A percentile compares a stretch with the other conserved stretches of the same genome.
Conservation (phyloP, 2,113 vertebrate species). For the Myotis brandtii region DNA sequence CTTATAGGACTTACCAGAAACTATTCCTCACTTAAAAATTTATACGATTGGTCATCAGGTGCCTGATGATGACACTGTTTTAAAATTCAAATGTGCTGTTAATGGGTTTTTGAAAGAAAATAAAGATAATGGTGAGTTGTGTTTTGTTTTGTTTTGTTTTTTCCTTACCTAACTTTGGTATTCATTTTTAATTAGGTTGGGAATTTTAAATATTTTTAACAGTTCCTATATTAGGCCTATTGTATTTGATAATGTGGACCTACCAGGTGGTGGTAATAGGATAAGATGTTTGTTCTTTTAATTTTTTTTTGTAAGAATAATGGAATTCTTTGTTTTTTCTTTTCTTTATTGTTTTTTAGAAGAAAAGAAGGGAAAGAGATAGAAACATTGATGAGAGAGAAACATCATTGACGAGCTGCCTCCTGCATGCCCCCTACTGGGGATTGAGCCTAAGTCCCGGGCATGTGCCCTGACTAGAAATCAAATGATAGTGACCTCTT, state of each 20-base stretch:
- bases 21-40: slow-evolving; percentile 89
- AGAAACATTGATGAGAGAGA: too few relatives aligned
- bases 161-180: background rate
- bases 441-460: too few relatives aligned
- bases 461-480: too few relatives aligned
- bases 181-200: slow-evolving; percentile 41
- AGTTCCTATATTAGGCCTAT: background rate
- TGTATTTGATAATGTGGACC: background rate
- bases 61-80: slow-evolving; percentile 86
- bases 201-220: background rate
- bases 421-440: too few relatives aligned
- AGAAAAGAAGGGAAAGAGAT: too few relatives aligned
- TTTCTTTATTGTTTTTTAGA: too few relatives aligned
- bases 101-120: slow-evolving; percentile 89
- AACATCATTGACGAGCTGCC: too few relatives aligned
- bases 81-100: slow-evolving; percentile 89
- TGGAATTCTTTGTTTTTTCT: too few relatives aligned
- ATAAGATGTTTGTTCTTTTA: background rate
- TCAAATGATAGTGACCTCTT: too few relatives aligned
- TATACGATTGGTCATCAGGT: slow-evolving; percentile 91
- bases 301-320: background rate
- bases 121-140: slow-evolving; percentile 88
- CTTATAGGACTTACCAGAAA: slow-evolving; percentile 90
- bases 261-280: background rate
- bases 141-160: too few relatives aligned